phyloP scores from a whole-genome alignment of 2,797 vertebrate species.

The Petrocephalus sullivani region DNA sequence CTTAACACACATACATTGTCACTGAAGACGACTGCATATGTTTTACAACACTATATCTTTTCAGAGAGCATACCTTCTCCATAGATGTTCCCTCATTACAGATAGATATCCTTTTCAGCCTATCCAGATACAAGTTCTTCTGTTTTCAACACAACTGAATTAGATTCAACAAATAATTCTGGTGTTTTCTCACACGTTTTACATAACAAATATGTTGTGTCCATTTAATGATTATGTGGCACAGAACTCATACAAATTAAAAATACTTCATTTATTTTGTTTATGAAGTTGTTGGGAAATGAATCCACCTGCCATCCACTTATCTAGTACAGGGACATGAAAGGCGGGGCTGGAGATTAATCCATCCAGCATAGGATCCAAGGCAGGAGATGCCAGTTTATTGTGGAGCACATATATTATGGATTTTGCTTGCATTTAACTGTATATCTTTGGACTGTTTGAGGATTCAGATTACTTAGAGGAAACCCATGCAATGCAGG shows the following conservation, averaged over 20 bases:
- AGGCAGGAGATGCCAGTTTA: neutral
- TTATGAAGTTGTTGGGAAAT: neutral
- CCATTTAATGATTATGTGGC: neutral
- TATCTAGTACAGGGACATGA: neutral
- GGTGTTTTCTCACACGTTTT: neutral
- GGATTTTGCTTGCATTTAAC: neutral
- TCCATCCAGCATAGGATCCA: neutral
- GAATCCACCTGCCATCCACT: neutral
- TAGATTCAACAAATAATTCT: neutral
- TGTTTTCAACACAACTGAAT: neutral
- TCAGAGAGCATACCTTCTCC: neutral
- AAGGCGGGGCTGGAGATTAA: neutral
- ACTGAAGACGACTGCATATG: neutral
- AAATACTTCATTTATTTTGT: neutral
- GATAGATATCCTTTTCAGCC: neutral
- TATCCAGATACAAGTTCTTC: neutral
- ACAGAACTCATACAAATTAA: neutral
- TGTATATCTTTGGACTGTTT: neutral
- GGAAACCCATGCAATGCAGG: neutral
- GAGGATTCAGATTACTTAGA: neutral
- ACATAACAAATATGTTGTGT: neutral
- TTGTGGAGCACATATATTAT: neutral
- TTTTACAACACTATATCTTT: slow-evolving; percentile 1
- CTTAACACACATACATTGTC: slow-evolving; percentile 4
- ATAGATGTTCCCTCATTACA: neutral